Conservation (phyloP, 2,113 vertebrate genomes). For the Numenius arquata region DNA sequence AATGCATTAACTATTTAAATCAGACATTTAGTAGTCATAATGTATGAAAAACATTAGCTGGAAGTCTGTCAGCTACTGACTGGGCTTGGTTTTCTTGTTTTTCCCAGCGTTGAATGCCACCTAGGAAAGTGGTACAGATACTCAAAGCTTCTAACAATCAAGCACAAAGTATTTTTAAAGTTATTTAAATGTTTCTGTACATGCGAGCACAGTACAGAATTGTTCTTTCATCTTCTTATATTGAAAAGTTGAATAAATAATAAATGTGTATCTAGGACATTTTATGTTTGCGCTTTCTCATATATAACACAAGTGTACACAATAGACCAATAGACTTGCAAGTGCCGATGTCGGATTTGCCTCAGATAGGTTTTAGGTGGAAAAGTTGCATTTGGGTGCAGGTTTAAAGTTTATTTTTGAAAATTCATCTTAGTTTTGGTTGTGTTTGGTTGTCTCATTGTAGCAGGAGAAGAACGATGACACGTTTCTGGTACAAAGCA, state of each 20-base stretch:
- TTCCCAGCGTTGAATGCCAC: not conserved
- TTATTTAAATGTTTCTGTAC: not conserved
- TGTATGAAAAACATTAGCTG: not conserved
- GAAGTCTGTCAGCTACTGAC: not conserved
- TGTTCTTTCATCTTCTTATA: not conserved
- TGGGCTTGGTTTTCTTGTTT: not conserved
- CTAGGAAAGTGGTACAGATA: not conserved
- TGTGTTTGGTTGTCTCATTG: not conserved
- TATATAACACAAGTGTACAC: not conserved
- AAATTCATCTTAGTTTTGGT: not conserved
- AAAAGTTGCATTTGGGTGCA: not conserved
- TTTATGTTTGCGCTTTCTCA: not conserved
- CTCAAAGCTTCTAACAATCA: not conserved
- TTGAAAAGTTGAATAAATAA: not conserved
- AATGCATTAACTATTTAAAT: not conserved
- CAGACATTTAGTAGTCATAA: not conserved
- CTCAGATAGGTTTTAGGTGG: not conserved
- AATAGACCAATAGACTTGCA: not conserved
- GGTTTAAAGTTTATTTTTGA: not conserved
- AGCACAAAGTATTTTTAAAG: not conserved
- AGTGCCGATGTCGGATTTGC: not conserved
- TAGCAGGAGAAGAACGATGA: not conserved
- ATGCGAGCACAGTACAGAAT: not conserved
- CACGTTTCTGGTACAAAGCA: not conserved
- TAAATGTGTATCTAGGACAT: not conserved